phyloP scores from a whole-genome alignment of 2,113 vertebrate species.

The Neotoma lepida region DNA sequence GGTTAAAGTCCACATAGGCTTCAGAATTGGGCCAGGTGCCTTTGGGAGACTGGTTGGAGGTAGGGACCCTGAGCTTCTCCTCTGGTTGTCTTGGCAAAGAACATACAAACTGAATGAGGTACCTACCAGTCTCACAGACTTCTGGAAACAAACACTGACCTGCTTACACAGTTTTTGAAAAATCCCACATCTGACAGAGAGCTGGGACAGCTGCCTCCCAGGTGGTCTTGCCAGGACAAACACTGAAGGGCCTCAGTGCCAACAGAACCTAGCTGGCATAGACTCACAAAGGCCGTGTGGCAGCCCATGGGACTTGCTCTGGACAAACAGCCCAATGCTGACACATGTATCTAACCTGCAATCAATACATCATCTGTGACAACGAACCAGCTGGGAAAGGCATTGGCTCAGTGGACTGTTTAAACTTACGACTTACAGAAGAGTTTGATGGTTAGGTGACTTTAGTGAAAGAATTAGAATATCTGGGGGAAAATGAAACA shows the following conservation, averaged over 20 bases:
- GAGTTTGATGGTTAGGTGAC: background rate
- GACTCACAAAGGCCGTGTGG: background rate
- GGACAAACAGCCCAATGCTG: background rate
- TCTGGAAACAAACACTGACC: constrained; percentile 44
- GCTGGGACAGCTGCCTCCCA: background rate
- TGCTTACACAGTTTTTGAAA: constrained; percentile 50
- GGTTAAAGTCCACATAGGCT: background rate
- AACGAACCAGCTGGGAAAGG: background rate
- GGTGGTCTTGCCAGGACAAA: constrained; percentile 37
- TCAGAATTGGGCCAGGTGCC: background rate
- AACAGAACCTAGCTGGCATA: background rate
- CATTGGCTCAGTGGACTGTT: background rate
- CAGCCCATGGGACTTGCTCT: background rate
- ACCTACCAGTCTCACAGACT: background rate
- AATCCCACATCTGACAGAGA: constrained; percentile 59
- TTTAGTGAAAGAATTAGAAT: constrained; percentile 42
- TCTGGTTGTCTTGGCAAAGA: background rate
- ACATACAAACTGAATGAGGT: constrained; percentile 43
- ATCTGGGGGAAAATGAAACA: constrained; percentile 17
- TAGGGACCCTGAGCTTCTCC: background rate
- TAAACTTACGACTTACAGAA: background rate
- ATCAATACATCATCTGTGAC: background rate
- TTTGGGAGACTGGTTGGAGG: background rate
- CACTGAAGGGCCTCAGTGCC: background rate
- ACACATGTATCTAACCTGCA: constrained; percentile 8